Base-by-base conservation (phyloP, 2,888 invertebrate genomes). In the Glyphotaelius pellucidus region DNA sequence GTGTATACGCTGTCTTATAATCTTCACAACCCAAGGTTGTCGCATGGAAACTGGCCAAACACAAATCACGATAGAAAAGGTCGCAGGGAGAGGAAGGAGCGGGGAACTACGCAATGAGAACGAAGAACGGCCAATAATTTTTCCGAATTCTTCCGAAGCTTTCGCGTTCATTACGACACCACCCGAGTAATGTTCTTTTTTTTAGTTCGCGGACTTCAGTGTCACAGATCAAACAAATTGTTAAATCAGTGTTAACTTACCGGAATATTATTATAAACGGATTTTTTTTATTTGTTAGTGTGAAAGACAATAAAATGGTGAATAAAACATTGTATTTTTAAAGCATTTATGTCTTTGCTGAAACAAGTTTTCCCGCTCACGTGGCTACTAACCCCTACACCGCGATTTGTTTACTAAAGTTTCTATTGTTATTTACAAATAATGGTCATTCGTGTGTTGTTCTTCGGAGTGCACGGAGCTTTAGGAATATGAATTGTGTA, bases 131-230 rank as follows among this genome's bases (percentile, higher is more conserved):
- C 67, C 67, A 67, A 67, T 67, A 67, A 67, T 67, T 67, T 67
- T 67, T 67, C 67, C 67, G 67, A 67, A 67, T 67, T 67, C 67
- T 67, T 67, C 67, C 67, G 67, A 67, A 67, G 67, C n/a, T 67
- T 67, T 67, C 67, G 67, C 67, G n/a, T 67, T 9, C 9, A 67
- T 67, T 67, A 67, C 67, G 67, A 67, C 67, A 67, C 67, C 25
- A 67, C 67, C 67, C 67, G 67, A 67, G 67, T 25, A 25, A 67
- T 25, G 67, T 67, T 67, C 67, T 67, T 67, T 67, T 67, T 67
- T 67, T 67, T 67, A 67, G 67, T 67, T 67, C 67, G 25, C 9
- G 25, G 67, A 67, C 25, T 67, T 67, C 67, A 67, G 67, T 67
- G 67, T n/a, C 67, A 67, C 67, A n/a, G 67, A 67, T 67, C 25